Base-by-base conservation (phyloP, 2,113 vertebrate genomes). In the Lepus americanus region DNA sequence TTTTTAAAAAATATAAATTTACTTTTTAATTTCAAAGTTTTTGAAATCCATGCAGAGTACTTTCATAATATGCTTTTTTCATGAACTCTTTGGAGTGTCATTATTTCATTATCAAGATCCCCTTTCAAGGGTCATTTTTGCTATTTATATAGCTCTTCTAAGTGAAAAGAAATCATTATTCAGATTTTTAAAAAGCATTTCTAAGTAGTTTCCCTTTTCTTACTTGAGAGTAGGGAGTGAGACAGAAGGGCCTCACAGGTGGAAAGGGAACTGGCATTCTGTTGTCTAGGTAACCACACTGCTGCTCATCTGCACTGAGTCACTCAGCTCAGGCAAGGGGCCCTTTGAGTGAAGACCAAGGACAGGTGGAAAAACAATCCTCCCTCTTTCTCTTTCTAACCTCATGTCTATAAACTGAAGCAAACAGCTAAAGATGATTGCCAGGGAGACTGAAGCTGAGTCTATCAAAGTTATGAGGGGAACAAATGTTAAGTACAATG, bases 221-320 rank as follows among this genome's bases (percentile, higher is more conserved):
- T 82, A 91, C 39, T 82, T 73, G 22, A 72, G 17, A 73, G 69
- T 20, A 90, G 10, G 27, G 19, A 51, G 39, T 12, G 66, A 61
- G 5, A 9, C n/a, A 59, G 7, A 63, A 74, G 6, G 27, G 59
- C 69, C 69, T 64, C 69, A 74, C 69, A 36, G 5, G 63, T 70
- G 27, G 23, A 72, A 44, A 82, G 25, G 36, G 53, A 63, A 61
- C 55, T 74, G 16, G 22, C 3, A 51, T 83, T 91, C 39, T 1
- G 69, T 91, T 83, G 89, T 36, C 89, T 64, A 83, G 64, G 89
- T 66, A 83, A 91, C 79, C 7, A 55, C 89, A 83, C 79, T 73
- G 31, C 66, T 83, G 64, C 59, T 64, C 31, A 51, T 64, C 16
- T 49, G 13, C 49, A 61, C 51, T 74, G 69, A n/a, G 39, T 91